These are phyloP conservation scores for Calonectris borealis DNA, from an alignment of 2,113 vertebrate species.

Conservation along the genomic window DNA sequence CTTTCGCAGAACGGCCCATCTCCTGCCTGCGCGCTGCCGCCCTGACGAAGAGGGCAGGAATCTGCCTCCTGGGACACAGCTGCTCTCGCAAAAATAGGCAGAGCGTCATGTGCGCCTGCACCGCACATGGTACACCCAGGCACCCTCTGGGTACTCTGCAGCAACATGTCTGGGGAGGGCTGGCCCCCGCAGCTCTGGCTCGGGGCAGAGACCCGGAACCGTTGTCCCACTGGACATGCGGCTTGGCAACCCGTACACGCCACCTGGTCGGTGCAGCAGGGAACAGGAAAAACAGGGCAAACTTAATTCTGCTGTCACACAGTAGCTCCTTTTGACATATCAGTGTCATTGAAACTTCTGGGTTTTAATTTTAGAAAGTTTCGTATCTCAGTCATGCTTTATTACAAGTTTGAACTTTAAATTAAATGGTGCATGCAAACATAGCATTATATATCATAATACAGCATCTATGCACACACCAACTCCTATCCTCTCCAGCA, in stretches of 20 bases:
- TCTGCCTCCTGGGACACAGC: not conserved
- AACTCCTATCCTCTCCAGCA: not conserved
- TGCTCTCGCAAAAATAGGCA: not conserved
- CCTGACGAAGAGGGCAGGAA: not conserved
- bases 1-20: not conserved
- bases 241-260: not conserved
- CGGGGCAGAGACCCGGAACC: not conserved
- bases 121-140: not conserved
- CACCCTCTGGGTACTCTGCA: not conserved
- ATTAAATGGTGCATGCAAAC: not conserved
- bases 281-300: not conserved
- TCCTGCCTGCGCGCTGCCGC: rapidly evolving
- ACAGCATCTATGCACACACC: not conserved
- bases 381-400: not conserved
- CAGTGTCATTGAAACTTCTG: not conserved
- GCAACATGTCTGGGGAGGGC: not conserved
- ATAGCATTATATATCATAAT: not conserved
- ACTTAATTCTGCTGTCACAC: not conserved
- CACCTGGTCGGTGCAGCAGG: not conserved
- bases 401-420: not conserved
- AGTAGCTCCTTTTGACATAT: not conserved
- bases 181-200: not conserved
- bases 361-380: not conserved
- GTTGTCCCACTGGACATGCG: rapidly evolving
- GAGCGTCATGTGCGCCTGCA: not conserved